phyloP scores from a whole-genome alignment of 2,797 vertebrate species.

The Hipposideros larvatus region DNA sequence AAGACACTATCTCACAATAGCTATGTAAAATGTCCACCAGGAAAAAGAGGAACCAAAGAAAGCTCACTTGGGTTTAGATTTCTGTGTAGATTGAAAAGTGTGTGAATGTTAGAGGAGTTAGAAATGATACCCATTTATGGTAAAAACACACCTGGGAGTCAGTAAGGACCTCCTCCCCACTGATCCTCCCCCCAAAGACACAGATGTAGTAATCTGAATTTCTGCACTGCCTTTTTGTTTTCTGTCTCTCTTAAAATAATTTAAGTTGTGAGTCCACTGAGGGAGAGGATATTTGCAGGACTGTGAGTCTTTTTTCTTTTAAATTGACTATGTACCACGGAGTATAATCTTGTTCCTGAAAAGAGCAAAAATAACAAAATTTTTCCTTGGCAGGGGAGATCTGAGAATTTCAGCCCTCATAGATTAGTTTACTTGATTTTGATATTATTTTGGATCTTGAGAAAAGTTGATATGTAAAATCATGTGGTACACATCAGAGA shows the following conservation, averaged over 20 bases:
- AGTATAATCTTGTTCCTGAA: background rate
- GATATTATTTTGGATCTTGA: conserved; percentile 13
- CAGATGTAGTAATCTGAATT: background rate
- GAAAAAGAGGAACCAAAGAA: conserved; percentile 39
- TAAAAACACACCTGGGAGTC: conserved; percentile 50
- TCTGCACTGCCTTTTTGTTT: background rate
- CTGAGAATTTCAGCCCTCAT: background rate
- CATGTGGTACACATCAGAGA: background rate
- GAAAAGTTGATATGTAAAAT: background rate
- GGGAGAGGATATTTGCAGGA: background rate
- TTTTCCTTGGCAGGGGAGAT: background rate
- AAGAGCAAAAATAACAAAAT: background rate
- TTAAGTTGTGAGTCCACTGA: background rate
- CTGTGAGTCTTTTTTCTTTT: background rate
- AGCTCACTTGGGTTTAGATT: conserved; percentile 53
- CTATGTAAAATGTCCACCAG: conserved; percentile 65
- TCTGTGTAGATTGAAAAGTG: conserved; percentile 40
- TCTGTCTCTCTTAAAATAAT: conserved; percentile 37
- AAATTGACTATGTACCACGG: background rate
- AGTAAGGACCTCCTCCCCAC: background rate
- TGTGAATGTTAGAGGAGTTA: conserved; percentile 56
- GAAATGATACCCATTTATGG: conserved; percentile 53
- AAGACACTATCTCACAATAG: conserved; percentile 68
- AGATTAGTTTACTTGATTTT: background rate
- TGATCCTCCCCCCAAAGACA: background rate